A percentile compares a stretch with the other conserved stretches of the same genome.
These are phyloP conservation scores for Tortrix viridana DNA, from an alignment of 2,888 invertebrate genomes.

Conservation along the genomic window DNA sequence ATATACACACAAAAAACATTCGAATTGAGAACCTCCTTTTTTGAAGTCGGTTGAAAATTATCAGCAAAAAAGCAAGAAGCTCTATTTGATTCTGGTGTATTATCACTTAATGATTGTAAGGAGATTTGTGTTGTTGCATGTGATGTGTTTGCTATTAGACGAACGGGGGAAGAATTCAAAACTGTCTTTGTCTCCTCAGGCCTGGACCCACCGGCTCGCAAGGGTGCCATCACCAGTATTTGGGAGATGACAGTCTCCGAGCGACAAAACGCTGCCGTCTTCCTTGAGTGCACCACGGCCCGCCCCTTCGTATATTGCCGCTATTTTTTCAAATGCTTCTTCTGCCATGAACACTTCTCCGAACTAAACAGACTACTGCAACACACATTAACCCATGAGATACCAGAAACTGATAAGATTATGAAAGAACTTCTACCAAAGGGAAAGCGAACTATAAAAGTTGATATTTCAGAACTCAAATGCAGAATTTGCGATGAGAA, in stretches of 20 bases:
- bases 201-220: slow-evolving; percentile 45
- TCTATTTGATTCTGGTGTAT: too few relatives aligned
- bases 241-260: slow-evolving; percentile 72
- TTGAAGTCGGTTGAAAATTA: too few relatives aligned
- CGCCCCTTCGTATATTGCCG: slow-evolving; percentile 68
- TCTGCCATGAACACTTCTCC: slow-evolving; percentile 60
- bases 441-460: slow-evolving; percentile 67
- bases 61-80: too few relatives aligned
- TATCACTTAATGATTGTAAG: too few relatives aligned
- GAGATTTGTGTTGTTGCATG: slow-evolving; percentile 19
- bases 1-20: too few relatives aligned
- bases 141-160: slow-evolving; percentile 19
- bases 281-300: slow-evolving; percentile 61
- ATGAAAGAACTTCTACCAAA: slow-evolving; percentile 63
- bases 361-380: slow-evolving; percentile 58
- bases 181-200: slow-evolving; percentile 56
- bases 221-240: slow-evolving; percentile 62
- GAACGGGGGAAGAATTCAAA: slow-evolving; percentile 22
- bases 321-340: slow-evolving; percentile 71
- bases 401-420: slow-evolving; percentile 53
- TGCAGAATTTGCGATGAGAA: slow-evolving; percentile 58
- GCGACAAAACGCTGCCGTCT: slow-evolving; percentile 62
- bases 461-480: slow-evolving; percentile 65
- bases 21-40: too few relatives aligned
- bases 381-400: slow-evolving; percentile 57